Evolutionary conservation across 2,113 vertebrate species (phyloP), one percentile per base, ranked within the genome.

Genomic region (Myotis davidii): DNA sequence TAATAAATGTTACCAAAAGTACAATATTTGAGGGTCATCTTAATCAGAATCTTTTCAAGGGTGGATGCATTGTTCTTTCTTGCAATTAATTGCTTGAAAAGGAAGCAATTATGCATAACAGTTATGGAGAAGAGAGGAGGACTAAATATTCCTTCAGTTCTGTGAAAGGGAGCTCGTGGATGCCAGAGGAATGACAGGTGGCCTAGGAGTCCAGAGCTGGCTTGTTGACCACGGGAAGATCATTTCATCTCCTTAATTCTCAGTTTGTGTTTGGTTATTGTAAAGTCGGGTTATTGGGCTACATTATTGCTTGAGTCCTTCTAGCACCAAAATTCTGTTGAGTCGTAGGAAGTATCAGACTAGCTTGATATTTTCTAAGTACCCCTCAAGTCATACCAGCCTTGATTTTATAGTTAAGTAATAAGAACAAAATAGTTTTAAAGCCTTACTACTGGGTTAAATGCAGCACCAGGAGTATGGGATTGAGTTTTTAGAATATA

Each of bases 11-110:
- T 76, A 88, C 48, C 61, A 25, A 73, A 59, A 77, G 70, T 81
- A 73, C 11, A 11, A 2, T 54, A 14, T 87, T 73, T 87, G 65
- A 89, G 67, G 76, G 65, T 76, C 61, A 91, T 73, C 21, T 61
- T 81, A 83, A 72, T 70, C 70, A 83, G 83, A 37, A 16, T 94
- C n/a, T 88, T 94, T 89, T 94, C 90, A 50, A 69, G 61, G 79
- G 21, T 79, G 25, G 74, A 45, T 87, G 17, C 39, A 45, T 29
- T 97, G 50, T 86, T 94, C 83, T 96, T 6, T 88, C 65, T 96
- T 85, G 20, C 13, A 77, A 93, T 54, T 61, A 77, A 93, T 54
- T 61, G 54, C 54, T 50, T 93, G 78, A 34, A 72, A 85, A 87
- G 48, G 45, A 95, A 87, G 77, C 3, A 73, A 42, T 64, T 83